phyloP scores from a whole-genome alignment of 2,113 vertebrate genomes.

The Peromyscus polionotus region DNA sequence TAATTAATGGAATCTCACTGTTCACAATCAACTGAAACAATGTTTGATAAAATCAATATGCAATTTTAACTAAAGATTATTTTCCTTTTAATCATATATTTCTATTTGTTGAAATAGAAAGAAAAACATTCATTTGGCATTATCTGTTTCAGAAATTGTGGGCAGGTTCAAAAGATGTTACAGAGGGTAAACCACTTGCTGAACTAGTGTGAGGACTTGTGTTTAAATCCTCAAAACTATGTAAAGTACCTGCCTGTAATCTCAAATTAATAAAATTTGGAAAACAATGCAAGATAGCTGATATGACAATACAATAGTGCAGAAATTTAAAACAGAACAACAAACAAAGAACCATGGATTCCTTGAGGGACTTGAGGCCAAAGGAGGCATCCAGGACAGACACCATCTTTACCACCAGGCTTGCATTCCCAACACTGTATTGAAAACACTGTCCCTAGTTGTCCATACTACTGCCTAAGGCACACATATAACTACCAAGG shows the following conservation, averaged over 20 bases:
- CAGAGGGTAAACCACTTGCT: neutral
- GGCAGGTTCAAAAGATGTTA: neutral
- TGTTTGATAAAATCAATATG: neutral
- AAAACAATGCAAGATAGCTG: neutral
- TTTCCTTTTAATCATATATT: neutral
- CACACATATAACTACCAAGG: neutral
- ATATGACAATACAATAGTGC: neutral
- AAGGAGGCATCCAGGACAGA: neutral
- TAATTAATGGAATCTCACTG: neutral
- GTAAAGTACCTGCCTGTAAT: neutral
- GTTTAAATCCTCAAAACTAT: neutral
- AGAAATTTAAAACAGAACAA: neutral
- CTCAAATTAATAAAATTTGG: neutral
- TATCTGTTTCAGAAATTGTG: constrained; percentile 10
- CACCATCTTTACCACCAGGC: fast-evolving
- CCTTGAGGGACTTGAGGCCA: neutral
- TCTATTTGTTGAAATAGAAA: neutral
- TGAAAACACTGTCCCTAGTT: neutral
- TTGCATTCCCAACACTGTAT: neutral
- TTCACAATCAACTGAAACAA: neutral
- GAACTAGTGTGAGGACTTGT: neutral
- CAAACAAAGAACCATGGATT: neutral
- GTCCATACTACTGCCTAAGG: fast-evolving
- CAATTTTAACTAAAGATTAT: neutral
- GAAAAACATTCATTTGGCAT: neutral